These are phyloP conservation scores for Ursus arctos DNA, from an alignment of 2,113 vertebrate species.

Conservation along the genomic window DNA sequence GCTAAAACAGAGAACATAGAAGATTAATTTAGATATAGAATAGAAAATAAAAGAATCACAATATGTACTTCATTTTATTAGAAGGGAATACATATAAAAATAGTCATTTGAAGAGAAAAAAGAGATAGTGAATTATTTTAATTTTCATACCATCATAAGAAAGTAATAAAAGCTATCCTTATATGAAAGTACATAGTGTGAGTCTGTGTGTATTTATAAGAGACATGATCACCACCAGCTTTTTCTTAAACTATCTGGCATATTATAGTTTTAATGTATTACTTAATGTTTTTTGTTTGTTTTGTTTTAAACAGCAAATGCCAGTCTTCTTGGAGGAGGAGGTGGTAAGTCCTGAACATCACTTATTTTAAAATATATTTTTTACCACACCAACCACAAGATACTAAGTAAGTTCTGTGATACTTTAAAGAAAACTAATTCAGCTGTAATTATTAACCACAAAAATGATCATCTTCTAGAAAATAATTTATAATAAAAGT, in stretches of 20 bases:
- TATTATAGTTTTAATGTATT: constrained; percentile 59
- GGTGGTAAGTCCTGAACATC: constrained; percentile 93
- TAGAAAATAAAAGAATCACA: constrained; percentile 20
- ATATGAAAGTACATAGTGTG: background rate
- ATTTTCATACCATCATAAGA: constrained; percentile 8
- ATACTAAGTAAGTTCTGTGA: constrained; percentile 49
- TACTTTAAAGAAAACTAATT: background rate
- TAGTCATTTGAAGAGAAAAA: constrained; percentile 56
- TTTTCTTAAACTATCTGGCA: constrained; percentile 55
- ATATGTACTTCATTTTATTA: constrained; percentile 41
- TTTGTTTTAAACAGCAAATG: constrained; percentile 93
- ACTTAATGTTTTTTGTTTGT: constrained; percentile 71
- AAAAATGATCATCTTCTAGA: constrained; percentile 43
- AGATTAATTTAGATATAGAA: constrained; percentile 69
- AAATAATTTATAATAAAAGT: constrained; percentile 29
- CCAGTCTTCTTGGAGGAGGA: constrained; percentile 97
- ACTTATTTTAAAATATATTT: constrained; percentile 62
- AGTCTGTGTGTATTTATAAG: background rate
- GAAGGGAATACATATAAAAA: constrained; percentile 20
- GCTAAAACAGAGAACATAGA: constrained; percentile 50
- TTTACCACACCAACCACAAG: background rate
- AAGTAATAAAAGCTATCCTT: background rate
- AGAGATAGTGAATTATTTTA: constrained; percentile 15
- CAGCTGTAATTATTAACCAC: background rate
- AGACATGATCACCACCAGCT: background rate